Conservation (phyloP, 2,797 vertebrate genomes). For the Oryzias sinensis region DNA sequence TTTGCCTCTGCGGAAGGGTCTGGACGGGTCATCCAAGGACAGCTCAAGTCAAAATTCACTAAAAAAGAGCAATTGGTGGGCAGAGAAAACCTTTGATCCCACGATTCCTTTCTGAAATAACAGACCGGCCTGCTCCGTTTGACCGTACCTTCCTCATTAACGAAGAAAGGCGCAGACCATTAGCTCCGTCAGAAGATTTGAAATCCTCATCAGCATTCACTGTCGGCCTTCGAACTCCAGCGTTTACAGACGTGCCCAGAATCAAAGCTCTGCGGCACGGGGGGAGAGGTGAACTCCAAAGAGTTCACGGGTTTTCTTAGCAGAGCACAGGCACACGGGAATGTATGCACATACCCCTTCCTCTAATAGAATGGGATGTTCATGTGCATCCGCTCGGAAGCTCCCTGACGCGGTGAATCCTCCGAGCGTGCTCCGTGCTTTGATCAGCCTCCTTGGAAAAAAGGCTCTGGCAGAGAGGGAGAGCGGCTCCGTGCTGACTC, state of each 20-base stretch:
- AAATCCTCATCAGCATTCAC: conserved; percentile 33
- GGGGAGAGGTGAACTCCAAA: not conserved
- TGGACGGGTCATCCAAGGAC: conserved; percentile 36
- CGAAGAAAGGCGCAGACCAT: conserved; percentile 48
- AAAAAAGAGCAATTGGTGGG: conserved; percentile 7
- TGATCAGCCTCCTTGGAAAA: conserved; percentile 59
- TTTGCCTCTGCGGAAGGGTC: conserved; percentile 20
- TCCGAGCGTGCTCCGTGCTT: conserved; percentile 49
- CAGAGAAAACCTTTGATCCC: conserved; percentile 53
- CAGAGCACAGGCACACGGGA: conserved; percentile 1
- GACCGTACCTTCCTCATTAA: conserved; percentile 50
- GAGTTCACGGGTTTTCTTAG: conserved; percentile 16
- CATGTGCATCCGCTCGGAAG: conserved; percentile 40
- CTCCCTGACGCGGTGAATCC: conserved; percentile 51
- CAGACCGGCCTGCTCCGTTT: conserved; percentile 28
- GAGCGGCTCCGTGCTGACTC: conserved; percentile 62
- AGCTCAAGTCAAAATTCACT: conserved; percentile 29
- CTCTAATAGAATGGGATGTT: conserved; percentile 53
- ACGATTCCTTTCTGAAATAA: conserved; percentile 58
- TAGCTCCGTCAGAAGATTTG: conserved; percentile 13
- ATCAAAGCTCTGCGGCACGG: not conserved
- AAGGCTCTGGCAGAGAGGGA: conserved; percentile 29
- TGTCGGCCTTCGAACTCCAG: conserved; percentile 1
- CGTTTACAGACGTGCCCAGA: conserved; percentile 27
- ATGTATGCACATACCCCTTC: conserved; percentile 12